A percentile compares a stretch with the other conserved stretches of the same genome.
Conservation (phyloP, 2,113 vertebrate genomes). For the Catharus fuscescens region DNA sequence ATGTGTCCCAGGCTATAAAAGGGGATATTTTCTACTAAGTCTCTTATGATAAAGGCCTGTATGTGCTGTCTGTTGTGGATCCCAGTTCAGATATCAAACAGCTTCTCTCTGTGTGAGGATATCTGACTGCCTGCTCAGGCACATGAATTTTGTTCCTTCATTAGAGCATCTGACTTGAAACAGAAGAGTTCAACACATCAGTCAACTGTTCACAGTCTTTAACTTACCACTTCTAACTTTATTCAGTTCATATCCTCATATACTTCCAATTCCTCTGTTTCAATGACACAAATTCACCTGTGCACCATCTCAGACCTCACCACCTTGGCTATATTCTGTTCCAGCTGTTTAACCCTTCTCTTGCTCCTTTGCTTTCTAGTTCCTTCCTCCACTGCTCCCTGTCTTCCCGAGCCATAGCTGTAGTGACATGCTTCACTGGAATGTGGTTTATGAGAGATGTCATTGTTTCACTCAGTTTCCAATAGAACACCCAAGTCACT, state of each 20-base stretch:
- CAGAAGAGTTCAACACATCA: background rate
- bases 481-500: background rate
- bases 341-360: background rate
- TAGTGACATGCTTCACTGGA: background rate
- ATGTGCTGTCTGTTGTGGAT: background rate
- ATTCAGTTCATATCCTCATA: background rate
- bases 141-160: background rate
- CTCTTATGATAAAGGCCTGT: background rate
- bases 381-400: background rate
- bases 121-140: background rate
- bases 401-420: background rate
- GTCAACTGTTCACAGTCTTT: background rate
- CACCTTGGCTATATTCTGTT: background rate
- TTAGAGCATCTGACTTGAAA: background rate
- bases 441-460: background rate
- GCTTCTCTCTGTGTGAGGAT: background rate
- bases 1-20: background rate
- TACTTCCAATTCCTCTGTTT: background rate
- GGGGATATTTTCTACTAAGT: background rate
- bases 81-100: background rate
- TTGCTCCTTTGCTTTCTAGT: background rate
- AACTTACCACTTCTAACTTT: background rate
- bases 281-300: background rate
- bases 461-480: background rate
- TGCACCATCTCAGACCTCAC: background rate